phyloP scores from a whole-genome alignment of 2,797 vertebrate genomes.

The Petrocephalus schoutedeni region DNA sequence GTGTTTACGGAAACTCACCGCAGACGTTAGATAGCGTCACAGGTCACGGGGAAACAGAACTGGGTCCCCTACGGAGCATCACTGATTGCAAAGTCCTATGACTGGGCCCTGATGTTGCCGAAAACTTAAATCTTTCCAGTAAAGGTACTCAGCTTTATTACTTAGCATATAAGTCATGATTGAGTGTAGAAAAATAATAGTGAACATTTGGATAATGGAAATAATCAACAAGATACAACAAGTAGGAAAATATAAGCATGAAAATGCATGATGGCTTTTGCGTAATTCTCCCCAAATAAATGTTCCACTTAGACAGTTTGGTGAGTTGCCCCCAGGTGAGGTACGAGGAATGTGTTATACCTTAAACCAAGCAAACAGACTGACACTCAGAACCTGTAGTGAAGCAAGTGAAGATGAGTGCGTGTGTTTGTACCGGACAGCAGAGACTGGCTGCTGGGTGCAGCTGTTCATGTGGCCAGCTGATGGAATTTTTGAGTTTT shows the following conservation, averaged over 20 bases:
- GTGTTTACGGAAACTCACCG: neutral
- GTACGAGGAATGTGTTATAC: neutral
- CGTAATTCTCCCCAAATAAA: neutral
- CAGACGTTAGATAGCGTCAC: neutral
- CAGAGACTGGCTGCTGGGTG: slow-evolving; percentile 4
- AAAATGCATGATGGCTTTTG: neutral
- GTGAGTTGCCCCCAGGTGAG: neutral
- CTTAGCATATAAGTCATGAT: neutral
- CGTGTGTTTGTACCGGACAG: neutral
- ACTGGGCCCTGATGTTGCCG: neutral
- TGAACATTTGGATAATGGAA: neutral
- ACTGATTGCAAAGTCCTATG: neutral
- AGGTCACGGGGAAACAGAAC: neutral
- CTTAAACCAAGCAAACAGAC: neutral
- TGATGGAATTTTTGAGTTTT: slow-evolving; percentile 54
- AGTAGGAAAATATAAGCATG: neutral
- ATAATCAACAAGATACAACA: neutral
- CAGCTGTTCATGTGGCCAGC: slow-evolving; percentile 47
- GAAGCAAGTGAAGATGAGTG: neutral
- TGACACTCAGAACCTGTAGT: neutral
- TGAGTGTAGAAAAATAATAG: neutral
- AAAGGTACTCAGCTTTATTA: neutral
- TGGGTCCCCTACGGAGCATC: neutral
- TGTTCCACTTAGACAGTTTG: neutral
- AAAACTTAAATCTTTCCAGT: neutral